Base-by-base conservation (phyloP, 2,888 invertebrate genomes). In the Brachycybe producta region DNA sequence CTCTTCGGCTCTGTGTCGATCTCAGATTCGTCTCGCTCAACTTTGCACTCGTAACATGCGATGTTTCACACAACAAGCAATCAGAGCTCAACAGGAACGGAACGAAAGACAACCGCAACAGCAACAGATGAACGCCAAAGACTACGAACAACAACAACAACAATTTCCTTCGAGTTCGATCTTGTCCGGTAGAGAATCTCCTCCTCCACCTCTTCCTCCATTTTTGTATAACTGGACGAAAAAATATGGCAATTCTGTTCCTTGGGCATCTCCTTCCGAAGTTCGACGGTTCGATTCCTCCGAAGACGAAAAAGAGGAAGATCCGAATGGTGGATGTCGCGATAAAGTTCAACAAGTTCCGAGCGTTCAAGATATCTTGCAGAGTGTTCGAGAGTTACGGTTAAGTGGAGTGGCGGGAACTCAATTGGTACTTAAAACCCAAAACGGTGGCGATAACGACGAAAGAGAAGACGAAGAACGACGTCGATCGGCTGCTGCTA, bases 31-130 rank as follows among this genome's bases (percentile, higher is more conserved):
- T 11, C 60, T 69, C 17, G 66, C 67, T 2, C 56, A 61, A n/a
- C 61, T 69, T 7, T 67, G 67, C 62, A 61, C 64, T 48, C 57
- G 67, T 21, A 67, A 66, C 52, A 68, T 68, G 67, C 62, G 65
- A 48, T 69, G 69, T 51, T 68, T 68, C 54, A 62, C 63, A 23
- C 65, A 45, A 34, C 45, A 45, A 45, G 45, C 45, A 30, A 34
- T 34, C 15, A 13, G 45, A n/a, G 30, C 45, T 19, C 45, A 45
- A 21, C 45, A 45, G 11, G 45, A 45, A 13, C 45, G 40, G 7
- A 17, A 21, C 15, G 19, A 40, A 40, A 15, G 4, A 2, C 40
- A 40, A 3, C n/a, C n/a, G n/a, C n/a, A n/a, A n/a, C n/a, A n/a
- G n/a, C n/a, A n/a, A n/a, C n/a, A n/a, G n/a, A n/a, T n/a, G n/a